These are phyloP conservation scores for Epinephelus coioides DNA, from an alignment of 2,797 vertebrate genomes.

Conservation along the genomic window DNA sequence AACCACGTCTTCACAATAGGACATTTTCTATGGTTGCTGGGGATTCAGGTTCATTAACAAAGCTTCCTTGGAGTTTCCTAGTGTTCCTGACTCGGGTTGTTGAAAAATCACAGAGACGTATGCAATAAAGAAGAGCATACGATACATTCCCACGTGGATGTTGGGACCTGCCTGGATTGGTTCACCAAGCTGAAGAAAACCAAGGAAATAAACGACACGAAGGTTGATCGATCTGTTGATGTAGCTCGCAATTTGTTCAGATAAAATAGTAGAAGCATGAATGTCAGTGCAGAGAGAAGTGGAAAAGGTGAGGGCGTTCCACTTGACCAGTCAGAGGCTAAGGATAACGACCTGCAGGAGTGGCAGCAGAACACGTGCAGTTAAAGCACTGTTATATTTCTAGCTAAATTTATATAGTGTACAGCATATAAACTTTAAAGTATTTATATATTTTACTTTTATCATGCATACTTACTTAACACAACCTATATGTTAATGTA, in stretches of 20 bases:
- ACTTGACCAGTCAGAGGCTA: conserved; percentile 10
- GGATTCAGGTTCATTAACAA: background rate
- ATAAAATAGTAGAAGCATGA: too few relatives aligned
- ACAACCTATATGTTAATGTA: conserved; percentile 1
- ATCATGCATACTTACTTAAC: conserved; percentile 1
- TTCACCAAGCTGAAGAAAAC: background rate
- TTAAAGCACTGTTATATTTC: background rate
- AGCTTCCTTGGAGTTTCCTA: background rate
- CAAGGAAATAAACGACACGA: too few relatives aligned
- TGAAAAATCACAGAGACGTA: background rate
- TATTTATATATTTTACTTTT: conserved; percentile 6
- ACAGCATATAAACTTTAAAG: background rate
- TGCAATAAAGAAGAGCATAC: background rate
- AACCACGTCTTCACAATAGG: background rate
- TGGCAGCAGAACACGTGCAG: background rate
- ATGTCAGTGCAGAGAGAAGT: background rate
- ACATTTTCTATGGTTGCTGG: background rate
- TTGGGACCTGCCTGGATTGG: background rate
- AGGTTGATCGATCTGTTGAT: too few relatives aligned
- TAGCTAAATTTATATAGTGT: background rate
- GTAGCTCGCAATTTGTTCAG: too few relatives aligned
- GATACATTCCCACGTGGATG: background rate
- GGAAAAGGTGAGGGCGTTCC: background rate
- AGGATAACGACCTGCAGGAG: conserved; percentile 7
- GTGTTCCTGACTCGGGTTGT: background rate